phyloP scores from a whole-genome alignment of 2,797 vertebrate genomes.

The Rhincodon typus region DNA sequence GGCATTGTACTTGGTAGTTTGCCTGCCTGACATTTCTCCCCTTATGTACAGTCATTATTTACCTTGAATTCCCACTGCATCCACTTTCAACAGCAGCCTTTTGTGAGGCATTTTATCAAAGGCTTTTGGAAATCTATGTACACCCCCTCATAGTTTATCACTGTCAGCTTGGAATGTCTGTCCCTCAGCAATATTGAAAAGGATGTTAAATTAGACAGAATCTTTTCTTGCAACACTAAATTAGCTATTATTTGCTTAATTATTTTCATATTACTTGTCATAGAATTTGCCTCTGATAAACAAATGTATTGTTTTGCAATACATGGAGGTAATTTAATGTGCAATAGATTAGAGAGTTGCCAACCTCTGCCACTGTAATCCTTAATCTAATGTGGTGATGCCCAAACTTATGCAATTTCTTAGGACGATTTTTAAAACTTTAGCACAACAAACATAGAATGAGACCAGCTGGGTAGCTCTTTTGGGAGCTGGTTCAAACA shows the following conservation, averaged over 20 bases:
- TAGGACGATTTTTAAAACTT: not conserved
- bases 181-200: not conserved
- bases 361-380: not conserved
- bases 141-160: not conserved
- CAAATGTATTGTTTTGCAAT: not conserved
- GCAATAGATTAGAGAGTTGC: not conserved
- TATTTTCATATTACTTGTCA: not conserved
- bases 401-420: not conserved
- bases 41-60: not conserved
- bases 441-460: not conserved
- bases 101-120: not conserved
- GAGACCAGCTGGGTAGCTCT: no score
- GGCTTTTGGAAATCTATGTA: not conserved
- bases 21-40: not conserved
- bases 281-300: not conserved
- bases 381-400: not conserved
- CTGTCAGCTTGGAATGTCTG: not conserved
- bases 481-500: no score
- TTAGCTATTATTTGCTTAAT: not conserved
- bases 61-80: not conserved
- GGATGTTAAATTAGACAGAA: not conserved
- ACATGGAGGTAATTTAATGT: not conserved
- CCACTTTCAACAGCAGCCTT: constrained; percentile 8
- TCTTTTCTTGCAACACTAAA: not conserved
- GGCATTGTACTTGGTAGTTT: not conserved